phyloP scores from a whole-genome alignment of 2,888 invertebrate species.

The Coleophora deauratella region DNA sequence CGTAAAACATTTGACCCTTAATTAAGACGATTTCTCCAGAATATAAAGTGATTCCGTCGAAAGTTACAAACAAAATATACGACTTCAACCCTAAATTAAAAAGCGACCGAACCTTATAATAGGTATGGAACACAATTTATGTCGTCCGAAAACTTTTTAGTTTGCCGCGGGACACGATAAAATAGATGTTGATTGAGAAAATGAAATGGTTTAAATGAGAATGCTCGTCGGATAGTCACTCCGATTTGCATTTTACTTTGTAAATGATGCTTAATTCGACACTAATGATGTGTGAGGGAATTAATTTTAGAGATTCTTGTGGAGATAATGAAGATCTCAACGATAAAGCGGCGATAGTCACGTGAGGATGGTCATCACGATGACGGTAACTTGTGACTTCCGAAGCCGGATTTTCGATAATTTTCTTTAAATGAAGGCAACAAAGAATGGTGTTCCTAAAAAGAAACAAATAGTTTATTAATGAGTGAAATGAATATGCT shows the following conservation, averaged over 20 bases:
- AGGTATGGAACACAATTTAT: constrained; percentile 46
- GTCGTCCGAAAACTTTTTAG: constrained; percentile 38
- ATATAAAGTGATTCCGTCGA: constrained; percentile 42
- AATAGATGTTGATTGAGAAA: constrained; percentile 54
- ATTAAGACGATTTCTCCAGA: constrained; percentile 53
- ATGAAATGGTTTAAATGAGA: constrained; percentile 38
- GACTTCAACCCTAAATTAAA: constrained; percentile 33
- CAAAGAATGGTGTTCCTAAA: no score
- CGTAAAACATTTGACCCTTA: constrained; percentile 45
- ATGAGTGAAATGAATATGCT: no score
- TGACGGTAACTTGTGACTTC: constrained; percentile 52
- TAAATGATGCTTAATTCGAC: constrained; percentile 45
- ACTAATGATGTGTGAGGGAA: constrained; percentile 68
- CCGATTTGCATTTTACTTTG: constrained; percentile 65
- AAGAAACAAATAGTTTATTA: no score
- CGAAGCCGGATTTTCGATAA: constrained; percentile 37
- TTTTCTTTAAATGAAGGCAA: constrained; percentile 5
- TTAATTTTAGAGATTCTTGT: constrained; percentile 57
- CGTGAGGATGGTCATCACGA: constrained; percentile 24
- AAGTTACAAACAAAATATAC: constrained; percentile 46
- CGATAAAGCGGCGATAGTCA: constrained; percentile 42
- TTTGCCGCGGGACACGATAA: constrained; percentile 36
- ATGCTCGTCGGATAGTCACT: constrained; percentile 50
- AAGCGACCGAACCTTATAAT: constrained; percentile 41
- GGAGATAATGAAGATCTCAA: constrained; percentile 48